Percentiles rank a stretch among this genome's conserved stretches.
These are phyloP conservation scores for Seladonia tumulorum DNA, from an alignment of 2,888 invertebrate genomes.

Conservation along the genomic window DNA sequence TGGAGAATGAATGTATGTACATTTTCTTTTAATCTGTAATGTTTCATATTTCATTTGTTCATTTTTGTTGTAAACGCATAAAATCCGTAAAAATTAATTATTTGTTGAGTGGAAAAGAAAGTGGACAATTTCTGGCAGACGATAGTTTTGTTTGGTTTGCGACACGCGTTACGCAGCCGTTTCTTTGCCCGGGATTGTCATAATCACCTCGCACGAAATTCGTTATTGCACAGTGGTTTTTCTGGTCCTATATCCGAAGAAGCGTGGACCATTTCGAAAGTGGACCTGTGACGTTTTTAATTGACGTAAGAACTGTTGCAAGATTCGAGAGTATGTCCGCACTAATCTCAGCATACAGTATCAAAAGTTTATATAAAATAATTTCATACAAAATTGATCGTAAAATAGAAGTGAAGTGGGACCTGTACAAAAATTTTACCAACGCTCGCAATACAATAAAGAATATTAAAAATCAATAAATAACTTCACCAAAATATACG, in stretches of 20 bases:
- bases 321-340: not conserved
- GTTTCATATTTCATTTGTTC: no score
- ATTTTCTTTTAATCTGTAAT: no score
- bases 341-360: not conserved
- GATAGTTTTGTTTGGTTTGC: slow-evolving; percentile 16
- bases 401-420: no score
- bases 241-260: not conserved
- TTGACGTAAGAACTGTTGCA: not conserved
- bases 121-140: not conserved
- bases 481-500: no score
- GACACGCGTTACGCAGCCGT: slow-evolving; percentile 57
- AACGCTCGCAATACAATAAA: no score
- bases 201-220: slow-evolving; percentile 50
- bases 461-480: no score
- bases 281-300: not conserved
- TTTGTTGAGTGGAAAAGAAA: not conserved
- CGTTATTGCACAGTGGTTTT: slow-evolving; percentile 25
- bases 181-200: slow-evolving; percentile 57
- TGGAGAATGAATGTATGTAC: no score
- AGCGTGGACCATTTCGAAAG: not conserved
- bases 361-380: not conserved
- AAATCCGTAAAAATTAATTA: not conserved
- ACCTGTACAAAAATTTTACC: no score
- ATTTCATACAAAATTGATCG: not conserved
- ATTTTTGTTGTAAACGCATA: no score